Conservation (phyloP, 2,888 invertebrate genomes). For the Pollenia amentaria region DNA sequence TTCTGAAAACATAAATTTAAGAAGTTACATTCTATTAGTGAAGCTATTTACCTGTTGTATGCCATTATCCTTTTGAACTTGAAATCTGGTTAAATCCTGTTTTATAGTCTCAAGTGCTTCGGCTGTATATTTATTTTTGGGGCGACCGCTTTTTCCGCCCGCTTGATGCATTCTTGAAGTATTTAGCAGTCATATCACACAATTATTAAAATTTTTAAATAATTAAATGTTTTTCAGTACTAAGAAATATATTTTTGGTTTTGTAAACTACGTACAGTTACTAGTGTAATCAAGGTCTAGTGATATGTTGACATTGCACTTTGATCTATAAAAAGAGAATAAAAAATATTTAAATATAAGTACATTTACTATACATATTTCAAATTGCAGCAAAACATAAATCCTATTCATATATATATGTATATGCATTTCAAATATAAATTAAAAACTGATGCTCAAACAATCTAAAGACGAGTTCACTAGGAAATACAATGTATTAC, state of each 20-base stretch:
- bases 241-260: not conserved
- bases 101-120: slow-evolving; percentile 85
- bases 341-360: not conserved
- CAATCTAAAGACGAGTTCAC: too few relatives aligned
- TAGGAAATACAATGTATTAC: too few relatives aligned
- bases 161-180: slow-evolving; percentile 85
- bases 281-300: not conserved
- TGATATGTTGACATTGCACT: not conserved
- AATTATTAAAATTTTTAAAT: slow-evolving; percentile 71
- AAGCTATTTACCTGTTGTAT: slow-evolving; percentile 82
- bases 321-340: slow-evolving; percentile 35
- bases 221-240: slow-evolving; percentile 31
- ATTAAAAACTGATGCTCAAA: too few relatives aligned
- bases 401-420: not conserved
- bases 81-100: slow-evolving; percentile 84
- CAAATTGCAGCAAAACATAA: not conserved
- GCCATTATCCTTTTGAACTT: slow-evolving; percentile 84
- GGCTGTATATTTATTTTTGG: slow-evolving; percentile 85
- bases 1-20: too few relatives aligned
- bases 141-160: slow-evolving; percentile 85
- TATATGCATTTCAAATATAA: too few relatives aligned
- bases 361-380: not conserved
- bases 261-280: not conserved
- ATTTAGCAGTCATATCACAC: slow-evolving; percentile 85
- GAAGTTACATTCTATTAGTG: not conserved